A percentile compares a stretch with the other conserved stretches of the same genome.
These are phyloP conservation scores for Lepetodrilus schrolli DNA, from an alignment of 2,888 invertebrate genomes.

Conservation along the genomic window DNA sequence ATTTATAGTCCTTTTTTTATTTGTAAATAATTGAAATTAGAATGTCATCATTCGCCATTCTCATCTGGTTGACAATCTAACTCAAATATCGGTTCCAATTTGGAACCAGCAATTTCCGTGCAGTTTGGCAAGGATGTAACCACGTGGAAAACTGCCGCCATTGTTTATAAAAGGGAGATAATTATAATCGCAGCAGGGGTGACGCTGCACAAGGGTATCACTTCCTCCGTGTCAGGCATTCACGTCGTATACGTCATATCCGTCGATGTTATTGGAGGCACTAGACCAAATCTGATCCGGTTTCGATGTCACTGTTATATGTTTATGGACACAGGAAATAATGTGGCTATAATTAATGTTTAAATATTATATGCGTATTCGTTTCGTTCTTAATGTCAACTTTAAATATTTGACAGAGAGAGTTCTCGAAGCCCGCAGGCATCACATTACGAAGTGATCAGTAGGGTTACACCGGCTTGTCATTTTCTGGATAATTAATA, in stretches of 20 bases:
- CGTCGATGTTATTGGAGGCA: not conserved
- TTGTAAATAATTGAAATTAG: too few species aligned
- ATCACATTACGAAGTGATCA: too few species aligned
- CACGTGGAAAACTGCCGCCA: conserved; percentile 8
- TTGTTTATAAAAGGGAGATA: conserved; percentile 17
- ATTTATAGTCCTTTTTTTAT: too few species aligned
- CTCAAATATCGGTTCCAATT: too few species aligned
- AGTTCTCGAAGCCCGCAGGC: too few species aligned
- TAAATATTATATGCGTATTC: conserved; percentile 2
- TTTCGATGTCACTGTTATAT: not conserved
- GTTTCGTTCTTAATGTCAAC: not conserved
- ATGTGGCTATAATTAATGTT: conserved; percentile 11
- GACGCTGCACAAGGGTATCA: not conserved
- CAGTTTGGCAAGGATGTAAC: too few species aligned
- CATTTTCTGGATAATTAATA: too few species aligned
- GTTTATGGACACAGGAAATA: not conserved
- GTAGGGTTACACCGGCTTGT: too few species aligned
- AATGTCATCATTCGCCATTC: too few species aligned
- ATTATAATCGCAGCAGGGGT: not conserved
- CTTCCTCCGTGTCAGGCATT: not conserved
- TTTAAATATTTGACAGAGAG: not conserved
- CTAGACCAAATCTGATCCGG: not conserved
- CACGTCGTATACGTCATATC: not conserved
- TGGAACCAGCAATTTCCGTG: too few species aligned
- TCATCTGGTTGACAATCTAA: too few species aligned